Evolutionary conservation across 2,888 invertebrate genomes (phyloP).

Genomic region (Mythimna pallens): DNA sequence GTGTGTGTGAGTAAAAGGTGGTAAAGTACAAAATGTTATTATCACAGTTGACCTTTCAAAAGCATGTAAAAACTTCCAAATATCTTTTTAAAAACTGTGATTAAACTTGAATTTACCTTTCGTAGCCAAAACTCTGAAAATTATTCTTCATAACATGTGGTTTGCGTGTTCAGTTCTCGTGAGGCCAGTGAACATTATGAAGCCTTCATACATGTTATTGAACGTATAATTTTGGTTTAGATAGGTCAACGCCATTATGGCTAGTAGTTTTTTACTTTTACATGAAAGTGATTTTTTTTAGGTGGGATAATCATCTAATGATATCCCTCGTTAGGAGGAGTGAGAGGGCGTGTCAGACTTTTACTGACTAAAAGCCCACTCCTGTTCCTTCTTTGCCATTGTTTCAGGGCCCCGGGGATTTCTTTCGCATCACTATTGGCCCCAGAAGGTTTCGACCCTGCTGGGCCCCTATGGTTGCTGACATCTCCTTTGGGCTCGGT

Average conservation of each 20-base stretch:
- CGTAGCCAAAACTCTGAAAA: constrained; percentile 17
- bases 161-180: constrained; percentile 46
- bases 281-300: background rate
- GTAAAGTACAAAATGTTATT: background rate
- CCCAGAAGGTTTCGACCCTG: too few species aligned
- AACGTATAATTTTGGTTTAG: constrained; percentile 53
- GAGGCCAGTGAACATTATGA: constrained; percentile 15
- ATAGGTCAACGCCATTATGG: constrained; percentile 30
- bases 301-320: too few species aligned
- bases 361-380: too few species aligned
- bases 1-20: too few species aligned
- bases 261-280: constrained; percentile 7
- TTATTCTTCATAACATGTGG: constrained; percentile 26
- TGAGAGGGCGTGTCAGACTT: too few species aligned
- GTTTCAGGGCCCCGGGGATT: too few species aligned
- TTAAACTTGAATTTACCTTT: constrained; percentile 26
- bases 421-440: too few species aligned
- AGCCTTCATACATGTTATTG: constrained; percentile 36
- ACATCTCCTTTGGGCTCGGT: too few species aligned
- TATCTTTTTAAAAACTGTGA: constrained; percentile 49
- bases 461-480: too few species aligned
- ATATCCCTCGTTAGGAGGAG: too few species aligned
- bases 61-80: constrained; percentile 21
- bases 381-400: too few species aligned
- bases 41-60: constrained; percentile 2